A percentile compares a stretch with the other conserved stretches of the same genome.
phyloP scores from a whole-genome alignment of 1,140 invertebrate species.

The Neodiprion pinetum region DNA sequence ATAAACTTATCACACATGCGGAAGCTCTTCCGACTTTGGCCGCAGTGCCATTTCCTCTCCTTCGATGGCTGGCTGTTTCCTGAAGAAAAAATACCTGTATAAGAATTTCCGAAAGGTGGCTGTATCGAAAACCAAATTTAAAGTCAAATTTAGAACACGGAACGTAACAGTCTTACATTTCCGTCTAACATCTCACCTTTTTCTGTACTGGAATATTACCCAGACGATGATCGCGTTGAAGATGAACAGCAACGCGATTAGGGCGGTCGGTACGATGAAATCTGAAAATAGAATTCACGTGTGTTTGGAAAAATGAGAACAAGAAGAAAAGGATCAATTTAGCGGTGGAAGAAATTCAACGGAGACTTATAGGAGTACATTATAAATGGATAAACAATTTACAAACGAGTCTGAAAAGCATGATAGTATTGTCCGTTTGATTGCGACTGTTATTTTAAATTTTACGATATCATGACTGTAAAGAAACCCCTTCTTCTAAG shows the following conservation, averaged over 20 bases:
- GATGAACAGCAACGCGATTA: constrained; percentile 70
- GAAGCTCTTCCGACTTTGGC: constrained; percentile 33
- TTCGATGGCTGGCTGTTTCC: constrained; percentile 43
- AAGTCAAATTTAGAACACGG: no score
- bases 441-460: no score
- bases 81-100: constrained; percentile 28
- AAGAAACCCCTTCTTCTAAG: no score
- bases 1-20: constrained; percentile 47
- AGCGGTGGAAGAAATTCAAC: no score
- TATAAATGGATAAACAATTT: no score
- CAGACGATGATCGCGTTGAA: constrained; percentile 72
- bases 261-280: constrained; percentile 67
- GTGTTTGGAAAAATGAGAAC: constrained; percentile 12
- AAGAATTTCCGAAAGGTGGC: no score
- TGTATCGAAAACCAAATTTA: constrained; percentile 16
- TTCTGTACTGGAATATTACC: constrained; percentile 72
- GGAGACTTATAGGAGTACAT: no score
- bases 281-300: constrained; percentile 61
- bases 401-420: no score
- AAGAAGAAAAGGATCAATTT: no score
- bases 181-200: constrained; percentile 58
- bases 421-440: no score
- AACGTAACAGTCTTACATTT: no score
- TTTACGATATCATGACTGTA: no score
- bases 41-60: constrained; percentile 47